These are phyloP conservation scores for Chironomus tepperi DNA, from an alignment of 1,140 invertebrate genomes.

Conservation along the genomic window DNA sequence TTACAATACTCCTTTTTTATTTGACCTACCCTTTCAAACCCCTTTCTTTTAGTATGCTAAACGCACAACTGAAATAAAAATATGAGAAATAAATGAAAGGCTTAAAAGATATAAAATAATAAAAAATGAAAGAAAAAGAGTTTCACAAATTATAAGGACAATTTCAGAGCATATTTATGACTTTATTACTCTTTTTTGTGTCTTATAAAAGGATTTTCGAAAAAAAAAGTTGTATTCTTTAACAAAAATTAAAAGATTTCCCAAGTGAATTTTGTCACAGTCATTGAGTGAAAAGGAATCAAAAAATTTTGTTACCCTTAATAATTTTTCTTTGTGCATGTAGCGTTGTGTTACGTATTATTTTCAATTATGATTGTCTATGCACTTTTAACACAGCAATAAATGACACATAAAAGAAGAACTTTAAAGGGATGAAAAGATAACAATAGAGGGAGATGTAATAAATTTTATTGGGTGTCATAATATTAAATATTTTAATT, in stretches of 20 bases:
- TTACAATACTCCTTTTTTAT: not conserved
- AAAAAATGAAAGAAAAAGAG: not conserved
- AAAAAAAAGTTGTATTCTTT: not conserved
- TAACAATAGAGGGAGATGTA: not conserved
- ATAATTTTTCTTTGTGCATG: too few species aligned
- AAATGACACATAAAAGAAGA: constrained; percentile 1
- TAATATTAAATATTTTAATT: constrained; percentile 21
- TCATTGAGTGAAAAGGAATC: not conserved
- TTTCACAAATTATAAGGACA: constrained; percentile 3
- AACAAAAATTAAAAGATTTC: constrained; percentile 2
- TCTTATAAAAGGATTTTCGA: not conserved
- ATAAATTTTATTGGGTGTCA: constrained; percentile 23
- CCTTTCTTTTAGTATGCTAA: not conserved
- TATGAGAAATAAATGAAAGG: not conserved
- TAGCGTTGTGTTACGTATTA: too few species aligned
- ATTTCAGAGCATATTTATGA: not conserved
- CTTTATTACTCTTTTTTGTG: not conserved
- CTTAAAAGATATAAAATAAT: not conserved
- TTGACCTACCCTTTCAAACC: not conserved
- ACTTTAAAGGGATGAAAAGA: not conserved
- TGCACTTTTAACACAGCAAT: constrained; percentile 14
- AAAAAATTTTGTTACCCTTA: not conserved
- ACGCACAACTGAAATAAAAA: not conserved
- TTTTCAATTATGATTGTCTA: not conserved
- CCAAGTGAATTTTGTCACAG: not conserved